Base-by-base conservation (phyloP, 2,888 invertebrate genomes). In the Aricia artaxerxes region DNA sequence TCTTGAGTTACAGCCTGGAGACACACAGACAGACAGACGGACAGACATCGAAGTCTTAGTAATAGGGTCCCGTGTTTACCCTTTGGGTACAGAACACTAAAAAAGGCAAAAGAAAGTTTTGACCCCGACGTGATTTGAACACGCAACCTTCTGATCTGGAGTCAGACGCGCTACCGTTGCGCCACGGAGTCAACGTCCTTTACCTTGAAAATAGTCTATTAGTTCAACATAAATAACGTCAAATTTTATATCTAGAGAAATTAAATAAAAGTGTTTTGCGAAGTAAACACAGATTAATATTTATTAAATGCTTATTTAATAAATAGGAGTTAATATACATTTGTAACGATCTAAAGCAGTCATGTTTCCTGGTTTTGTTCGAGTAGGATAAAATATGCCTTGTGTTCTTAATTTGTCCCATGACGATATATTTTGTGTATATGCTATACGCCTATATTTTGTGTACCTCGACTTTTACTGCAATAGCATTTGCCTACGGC, bases 141-240 rank as follows among this genome's bases (percentile, higher is more conserved):
- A 97, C 97, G 97, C 97, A 98, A 97, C 97, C 97, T 98, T 98
- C 97, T 97, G 98, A 98, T 97, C 98, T 98, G 97, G 97, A 98
- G 97, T 97, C 97, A 97, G 97, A 97, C 97, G 97, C 97, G 97
- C 97, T 98, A 97, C 97, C 97, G 97, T 98, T 98, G 97, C 97
- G 97, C 97, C 97, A 97, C 97, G 97, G 97, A 97, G 97, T 97
- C 97, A 13, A 13, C n/a, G 11, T 13, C 16, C 35, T 1, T 13
- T 7, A 5, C 1, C 3, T 31, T 9, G 64, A 64, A 64, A 31
- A 24, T 64, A 1, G 7, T 11, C 2, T 7, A 64, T 24, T 24
- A 9, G 2, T 64, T 31, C 31, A 64, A 64, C 11, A 13, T 69
- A 9, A 4, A 64, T 7, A 64, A 64, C 24, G 24, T 61, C 2